phyloP scores from a whole-genome alignment of 2,888 invertebrate species.

The Rhagonycha fulva region DNA sequence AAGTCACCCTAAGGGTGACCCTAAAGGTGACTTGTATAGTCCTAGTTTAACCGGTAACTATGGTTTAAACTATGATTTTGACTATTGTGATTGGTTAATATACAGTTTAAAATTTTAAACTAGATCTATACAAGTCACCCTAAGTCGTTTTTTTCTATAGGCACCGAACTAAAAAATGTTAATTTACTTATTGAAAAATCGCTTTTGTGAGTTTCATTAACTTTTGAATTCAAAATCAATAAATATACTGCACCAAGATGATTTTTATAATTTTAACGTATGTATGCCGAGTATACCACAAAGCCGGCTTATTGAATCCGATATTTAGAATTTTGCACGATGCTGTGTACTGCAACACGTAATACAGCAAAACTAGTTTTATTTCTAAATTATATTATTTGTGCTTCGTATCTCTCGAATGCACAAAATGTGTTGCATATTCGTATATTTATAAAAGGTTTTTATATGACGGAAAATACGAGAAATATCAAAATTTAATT shows the following conservation, averaged over 20 bases:
- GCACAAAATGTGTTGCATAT: conserved; percentile 4
- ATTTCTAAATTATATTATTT: conserved; percentile 4
- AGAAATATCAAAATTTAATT: background rate
- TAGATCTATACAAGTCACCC: no score
- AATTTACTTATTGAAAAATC: background rate
- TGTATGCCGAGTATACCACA: conserved; percentile 10
- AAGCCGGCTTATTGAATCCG: conserved; percentile 6
- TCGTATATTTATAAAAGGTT: background rate
- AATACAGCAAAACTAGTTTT: conserved; percentile 9
- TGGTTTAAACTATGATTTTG: no score
- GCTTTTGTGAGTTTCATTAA: background rate
- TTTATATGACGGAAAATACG: background rate
- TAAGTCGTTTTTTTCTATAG: no score
- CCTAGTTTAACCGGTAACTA: no score
- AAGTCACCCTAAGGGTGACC: no score
- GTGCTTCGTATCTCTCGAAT: background rate
- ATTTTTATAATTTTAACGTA: conserved; percentile 10
- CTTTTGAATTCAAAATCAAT: background rate
- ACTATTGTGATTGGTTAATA: no score
- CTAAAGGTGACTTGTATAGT: no score
- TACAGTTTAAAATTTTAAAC: no score
- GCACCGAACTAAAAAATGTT: background rate
- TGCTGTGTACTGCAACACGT: conserved; percentile 12
- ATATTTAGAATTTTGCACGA: conserved; percentile 14
- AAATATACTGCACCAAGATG: background rate